phyloP scores from a whole-genome alignment of 1,140 invertebrate genomes.

The Acromyrmex heyeri region DNA sequence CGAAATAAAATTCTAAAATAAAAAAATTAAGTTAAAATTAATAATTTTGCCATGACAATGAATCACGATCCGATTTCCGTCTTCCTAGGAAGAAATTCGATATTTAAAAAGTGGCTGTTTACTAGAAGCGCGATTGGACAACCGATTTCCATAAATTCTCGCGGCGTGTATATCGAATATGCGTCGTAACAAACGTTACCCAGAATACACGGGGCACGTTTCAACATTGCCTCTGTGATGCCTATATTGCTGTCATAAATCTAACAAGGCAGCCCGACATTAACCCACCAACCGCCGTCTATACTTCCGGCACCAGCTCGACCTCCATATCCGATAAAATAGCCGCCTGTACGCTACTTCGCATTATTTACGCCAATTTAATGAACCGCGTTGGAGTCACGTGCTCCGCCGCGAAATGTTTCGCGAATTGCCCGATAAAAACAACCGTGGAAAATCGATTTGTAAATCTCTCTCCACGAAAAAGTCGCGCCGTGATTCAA shows the following conservation, averaged over 20 bases:
- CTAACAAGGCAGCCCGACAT: constrained; percentile 79
- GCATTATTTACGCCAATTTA: constrained; percentile 80
- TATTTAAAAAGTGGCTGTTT: constrained; percentile 26
- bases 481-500: not conserved
- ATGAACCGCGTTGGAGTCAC: constrained; percentile 74
- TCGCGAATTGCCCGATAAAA: not conserved
- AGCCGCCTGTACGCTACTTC: constrained; percentile 43
- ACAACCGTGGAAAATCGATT: constrained; percentile 16
- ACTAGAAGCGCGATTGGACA: not conserved
- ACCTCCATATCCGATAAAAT: constrained; percentile 79
- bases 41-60: not conserved
- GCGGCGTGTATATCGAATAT: constrained; percentile 34
- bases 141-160: constrained; percentile 26
- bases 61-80: not conserved
- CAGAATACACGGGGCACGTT: constrained; percentile 68
- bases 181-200: constrained; percentile 45
- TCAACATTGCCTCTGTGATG: constrained; percentile 75
- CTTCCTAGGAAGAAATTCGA: not conserved
- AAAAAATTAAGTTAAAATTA: constrained; percentile 16
- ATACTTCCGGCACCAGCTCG: constrained; percentile 77
- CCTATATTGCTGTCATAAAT: constrained; percentile 84
- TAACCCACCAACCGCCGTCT: constrained; percentile 76
- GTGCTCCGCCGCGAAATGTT: constrained; percentile 9
- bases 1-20: constrained; percentile 17
- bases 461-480: not conserved